Conservation (phyloP, 2,113 vertebrate species). For the Gambusia affinis region DNA sequence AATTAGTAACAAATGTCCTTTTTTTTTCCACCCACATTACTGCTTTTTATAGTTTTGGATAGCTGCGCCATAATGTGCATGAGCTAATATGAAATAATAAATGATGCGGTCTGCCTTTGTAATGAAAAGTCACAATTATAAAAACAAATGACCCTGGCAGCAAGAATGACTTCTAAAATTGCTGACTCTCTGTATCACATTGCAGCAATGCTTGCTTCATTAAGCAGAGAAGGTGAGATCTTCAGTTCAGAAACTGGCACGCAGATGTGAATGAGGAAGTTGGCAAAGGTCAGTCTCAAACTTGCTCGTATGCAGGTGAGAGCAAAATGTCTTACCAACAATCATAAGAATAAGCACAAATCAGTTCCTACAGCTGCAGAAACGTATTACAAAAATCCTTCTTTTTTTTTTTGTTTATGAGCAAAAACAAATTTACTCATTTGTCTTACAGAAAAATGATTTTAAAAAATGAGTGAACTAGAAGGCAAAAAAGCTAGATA, state of each 20-base stretch:
- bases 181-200: conserved; percentile 53
- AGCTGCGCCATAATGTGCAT: conserved; percentile 1
- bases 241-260: conserved; percentile 45
- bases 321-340: conserved; percentile 28
- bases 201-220: conserved; percentile 61
- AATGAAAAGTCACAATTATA: conserved; percentile 62
- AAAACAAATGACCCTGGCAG: conserved; percentile 67
- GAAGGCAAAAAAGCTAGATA: background rate
- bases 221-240: conserved; percentile 72
- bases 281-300: conserved; percentile 71
- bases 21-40: background rate
- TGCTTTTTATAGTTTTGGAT: background rate
- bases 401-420: background rate
- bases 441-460: background rate
- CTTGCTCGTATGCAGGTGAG: conserved; percentile 17
- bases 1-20: background rate
- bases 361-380: background rate
- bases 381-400: background rate
- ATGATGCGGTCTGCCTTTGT: conserved; percentile 38
- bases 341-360: conserved; percentile 26
- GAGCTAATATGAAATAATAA: conserved; percentile 20
- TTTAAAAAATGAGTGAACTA: background rate
- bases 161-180: conserved; percentile 62
- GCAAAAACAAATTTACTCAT: background rate
- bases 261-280: conserved; percentile 43